Percentiles rank a stretch among this genome's conserved stretches.
Evolutionary conservation across 2,113 vertebrate genomes (phyloP).

Genomic region (Eubucco bourcierii): DNA sequence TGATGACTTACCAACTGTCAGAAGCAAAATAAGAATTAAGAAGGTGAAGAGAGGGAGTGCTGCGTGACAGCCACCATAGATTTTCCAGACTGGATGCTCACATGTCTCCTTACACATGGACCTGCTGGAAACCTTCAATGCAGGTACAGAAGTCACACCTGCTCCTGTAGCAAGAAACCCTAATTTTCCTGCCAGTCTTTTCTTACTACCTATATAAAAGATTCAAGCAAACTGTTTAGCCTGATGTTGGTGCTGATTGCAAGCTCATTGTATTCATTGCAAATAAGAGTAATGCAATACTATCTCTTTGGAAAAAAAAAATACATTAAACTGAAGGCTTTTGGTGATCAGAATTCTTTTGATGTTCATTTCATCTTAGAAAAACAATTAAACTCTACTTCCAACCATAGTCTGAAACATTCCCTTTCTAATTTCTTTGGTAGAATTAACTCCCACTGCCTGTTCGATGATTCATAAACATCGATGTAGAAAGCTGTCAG

Average conservation of each 20-base stretch:
- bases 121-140: background rate
- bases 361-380: conserved; percentile 14
- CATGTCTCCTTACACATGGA: conserved; percentile 13
- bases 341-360: background rate
- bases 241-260: background rate
- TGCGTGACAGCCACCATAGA: conserved; percentile 58
- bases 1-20: conserved; percentile 70
- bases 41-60: conserved; percentile 58
- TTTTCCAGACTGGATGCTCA: conserved; percentile 65
- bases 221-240: background rate
- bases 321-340: background rate
- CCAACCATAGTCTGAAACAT: background rate
- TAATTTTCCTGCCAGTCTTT: background rate
- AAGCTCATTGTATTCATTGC: background rate
- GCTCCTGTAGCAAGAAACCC: background rate
- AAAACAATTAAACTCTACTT: background rate
- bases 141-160: conserved; percentile 39
- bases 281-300: background rate
- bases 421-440: conserved; percentile 2
- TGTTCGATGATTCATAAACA: conserved; percentile 33
- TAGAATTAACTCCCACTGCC: conserved; percentile 21
- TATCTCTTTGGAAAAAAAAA: background rate
- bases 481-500: background rate
- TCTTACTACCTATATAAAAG: background rate
- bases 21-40: conserved; percentile 63